Evolutionary conservation across 2,888 invertebrate genomes (phyloP).

Genomic region (Smittia sp.): DNA sequence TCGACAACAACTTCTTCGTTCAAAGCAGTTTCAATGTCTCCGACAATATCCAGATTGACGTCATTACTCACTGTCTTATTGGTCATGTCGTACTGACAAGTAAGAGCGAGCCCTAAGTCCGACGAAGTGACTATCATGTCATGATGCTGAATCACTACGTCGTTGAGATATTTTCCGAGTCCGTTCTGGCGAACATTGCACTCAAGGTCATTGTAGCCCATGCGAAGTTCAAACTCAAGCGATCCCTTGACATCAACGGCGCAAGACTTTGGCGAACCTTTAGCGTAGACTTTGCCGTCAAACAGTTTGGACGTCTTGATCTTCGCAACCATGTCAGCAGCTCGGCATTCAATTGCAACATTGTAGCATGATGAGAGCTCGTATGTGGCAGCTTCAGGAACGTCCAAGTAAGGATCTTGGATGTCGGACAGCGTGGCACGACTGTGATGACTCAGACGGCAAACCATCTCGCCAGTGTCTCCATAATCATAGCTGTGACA

Average conservation of each 20-base stretch:
- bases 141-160: slow-evolving; percentile 93
- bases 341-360: slow-evolving; percentile 87
- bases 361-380: slow-evolving; percentile 92
- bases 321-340: slow-evolving; percentile 88
- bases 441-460: slow-evolving; percentile 87
- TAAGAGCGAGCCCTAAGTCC: slow-evolving; percentile 87
- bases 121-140: slow-evolving; percentile 93
- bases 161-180: slow-evolving; percentile 81
- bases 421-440: slow-evolving; percentile 84
- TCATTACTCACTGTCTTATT: slow-evolving; percentile 92
- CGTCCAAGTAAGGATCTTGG: slow-evolving; percentile 86
- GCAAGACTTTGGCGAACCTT: slow-evolving; percentile 90
- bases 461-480: slow-evolving; percentile 90
- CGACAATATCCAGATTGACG: slow-evolving; percentile 83
- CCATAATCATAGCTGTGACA: slow-evolving; percentile 94
- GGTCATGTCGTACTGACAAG: slow-evolving; percentile 90
- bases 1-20: slow-evolving; percentile 90
- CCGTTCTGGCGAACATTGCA: slow-evolving; percentile 90
- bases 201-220: slow-evolving; percentile 89
- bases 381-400: slow-evolving; percentile 89
- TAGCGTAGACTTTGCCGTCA: slow-evolving; percentile 92
- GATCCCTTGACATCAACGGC: slow-evolving; percentile 84
- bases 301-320: slow-evolving; percentile 90
- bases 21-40: slow-evolving; percentile 80
- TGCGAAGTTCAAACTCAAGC: slow-evolving; percentile 84